Base-by-base conservation (phyloP, 2,113 vertebrate species). In the Alectura lathami region DNA sequence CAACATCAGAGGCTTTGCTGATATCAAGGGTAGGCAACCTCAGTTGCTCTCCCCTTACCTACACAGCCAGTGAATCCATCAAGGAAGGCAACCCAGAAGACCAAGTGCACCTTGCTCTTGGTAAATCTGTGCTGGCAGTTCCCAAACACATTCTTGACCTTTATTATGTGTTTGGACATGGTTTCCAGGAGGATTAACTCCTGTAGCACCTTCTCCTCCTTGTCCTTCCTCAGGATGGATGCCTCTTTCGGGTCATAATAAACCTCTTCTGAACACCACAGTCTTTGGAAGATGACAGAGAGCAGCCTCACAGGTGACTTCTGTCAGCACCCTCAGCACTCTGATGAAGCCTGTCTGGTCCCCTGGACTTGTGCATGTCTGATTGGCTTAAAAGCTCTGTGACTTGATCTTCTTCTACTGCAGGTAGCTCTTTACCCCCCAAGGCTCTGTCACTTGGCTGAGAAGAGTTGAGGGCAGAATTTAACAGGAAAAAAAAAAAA, bases 291-390 rank as follows among this genome's bases (percentile, higher is more conserved):
- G 40, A 4, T 11, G 36, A 26, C 17, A 76, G 17, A 62, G 17
- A 62, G 22, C 2, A 59, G 30, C 36, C 17, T 53, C 5, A 2
- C 32, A 27, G 15, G 15, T 40, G 62, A 40, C 23, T 8, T 43
- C 45, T 59, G 34, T 17, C 38, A 67, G 20, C 51, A 30, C 1
- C 16, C 11, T 6, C 11, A 38, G 67, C 47, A 14, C 4, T 42
- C 60, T 14, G 9, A 8, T 32, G 14, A 32, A 67, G 11, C 34
- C 18, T 66, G 51, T 32, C 34, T 53, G 17, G 5, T 34, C 6
- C 2, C 0, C 14, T 3, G 0, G 5, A 54, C 29, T 36, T 50
- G 3, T 6, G 9, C 17, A 9, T 4, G 2, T 50, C 29, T 64
- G 59, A 3, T 0, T 77, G 27, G 4, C 54, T 78, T 70, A 38